A percentile compares a stretch with the other conserved stretches of the same genome.
These are phyloP conservation scores for Leucosticte australis DNA, from an alignment of 2,113 vertebrate species.

Conservation along the genomic window DNA sequence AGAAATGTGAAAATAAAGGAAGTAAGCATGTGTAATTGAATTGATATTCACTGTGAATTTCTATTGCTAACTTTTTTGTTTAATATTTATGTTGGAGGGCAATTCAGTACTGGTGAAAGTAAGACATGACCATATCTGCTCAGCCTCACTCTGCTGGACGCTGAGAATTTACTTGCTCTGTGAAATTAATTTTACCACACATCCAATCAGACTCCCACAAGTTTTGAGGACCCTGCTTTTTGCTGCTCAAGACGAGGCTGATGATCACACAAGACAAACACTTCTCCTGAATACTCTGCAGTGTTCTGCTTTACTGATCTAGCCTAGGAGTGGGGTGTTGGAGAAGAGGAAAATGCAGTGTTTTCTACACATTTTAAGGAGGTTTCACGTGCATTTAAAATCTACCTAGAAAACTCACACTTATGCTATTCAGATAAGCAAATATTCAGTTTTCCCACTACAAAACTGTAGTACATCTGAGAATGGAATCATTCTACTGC, in stretches of 20 bases:
- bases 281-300: neutral
- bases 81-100: neutral
- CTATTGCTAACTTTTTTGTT: neutral
- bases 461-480: neutral
- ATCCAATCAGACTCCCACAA: neutral
- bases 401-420: neutral
- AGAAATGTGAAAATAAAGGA: neutral
- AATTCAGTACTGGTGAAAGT: neutral
- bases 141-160: neutral
- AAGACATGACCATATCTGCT: neutral
- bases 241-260: neutral
- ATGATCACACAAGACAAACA: neutral
- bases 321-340: rapidly evolving
- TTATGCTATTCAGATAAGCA: neutral
- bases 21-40: neutral
- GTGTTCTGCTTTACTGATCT: neutral
- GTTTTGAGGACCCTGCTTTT: neutral
- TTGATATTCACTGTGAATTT: neutral
- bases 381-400: neutral
- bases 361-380: neutral
- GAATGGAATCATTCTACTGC: neutral
- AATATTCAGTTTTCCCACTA: neutral
- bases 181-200: neutral
- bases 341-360: neutral
- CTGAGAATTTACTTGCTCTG: neutral